phyloP scores from a whole-genome alignment of 1,140 invertebrate species.

The Hestina assimilis region DNA sequence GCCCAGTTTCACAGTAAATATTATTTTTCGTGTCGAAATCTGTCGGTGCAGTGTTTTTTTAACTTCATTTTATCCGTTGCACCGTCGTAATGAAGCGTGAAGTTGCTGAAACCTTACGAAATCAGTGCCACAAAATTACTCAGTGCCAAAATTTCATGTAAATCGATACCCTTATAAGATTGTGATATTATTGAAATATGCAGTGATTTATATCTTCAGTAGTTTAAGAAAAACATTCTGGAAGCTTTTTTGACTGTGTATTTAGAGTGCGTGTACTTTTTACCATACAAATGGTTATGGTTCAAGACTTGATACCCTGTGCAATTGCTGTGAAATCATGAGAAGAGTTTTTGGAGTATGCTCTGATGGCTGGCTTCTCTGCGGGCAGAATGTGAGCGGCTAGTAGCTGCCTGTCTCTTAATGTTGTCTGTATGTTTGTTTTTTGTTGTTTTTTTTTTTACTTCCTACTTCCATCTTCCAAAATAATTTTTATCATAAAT shows the following conservation, averaged over 20 bases:
- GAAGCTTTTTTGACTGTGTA: neutral
- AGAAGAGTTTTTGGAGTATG: constrained; percentile 68
- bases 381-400: constrained; percentile 74
- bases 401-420: constrained; percentile 59
- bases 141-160: constrained; percentile 39
- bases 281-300: neutral
- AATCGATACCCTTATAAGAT: constrained; percentile 9
- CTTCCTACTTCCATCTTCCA: constrained; percentile 14
- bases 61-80: constrained; percentile 31
- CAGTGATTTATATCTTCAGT: neutral
- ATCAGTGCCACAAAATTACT: constrained; percentile 11
- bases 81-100: constrained; percentile 35
- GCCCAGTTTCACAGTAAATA: constrained; percentile 65
- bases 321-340: constrained; percentile 32
- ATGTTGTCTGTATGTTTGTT: constrained; percentile 44
- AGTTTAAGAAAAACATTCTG: neutral
- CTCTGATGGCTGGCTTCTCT: constrained; percentile 67
- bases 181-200: neutral
- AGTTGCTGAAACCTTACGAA: constrained; percentile 44
- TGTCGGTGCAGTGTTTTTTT: constrained; percentile 44
- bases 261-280: neutral
- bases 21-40: constrained; percentile 68
- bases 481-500: neutral
- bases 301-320: neutral
- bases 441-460: constrained; percentile 41